Evolutionary conservation across 2,113 vertebrate genomes (phyloP).

Genomic region (Brevimyrus niger): DNA sequence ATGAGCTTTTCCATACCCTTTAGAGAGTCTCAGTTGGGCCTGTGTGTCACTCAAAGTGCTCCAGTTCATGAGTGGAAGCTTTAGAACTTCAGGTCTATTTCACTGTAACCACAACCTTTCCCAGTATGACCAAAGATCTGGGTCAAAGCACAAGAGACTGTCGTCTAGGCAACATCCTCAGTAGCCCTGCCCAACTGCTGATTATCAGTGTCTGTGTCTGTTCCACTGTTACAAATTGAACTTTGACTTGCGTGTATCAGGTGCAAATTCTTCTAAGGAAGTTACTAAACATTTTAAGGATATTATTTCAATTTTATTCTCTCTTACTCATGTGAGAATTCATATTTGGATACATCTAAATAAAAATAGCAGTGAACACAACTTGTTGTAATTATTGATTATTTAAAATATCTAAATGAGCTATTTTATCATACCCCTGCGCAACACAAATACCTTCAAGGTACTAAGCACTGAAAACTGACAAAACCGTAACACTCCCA

Average conservation of each 20-base stretch:
- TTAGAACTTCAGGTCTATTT: neutral
- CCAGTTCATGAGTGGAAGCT: neutral
- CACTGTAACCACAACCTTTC: neutral
- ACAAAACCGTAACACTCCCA: neutral
- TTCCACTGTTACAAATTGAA: neutral
- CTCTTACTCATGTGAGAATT: neutral
- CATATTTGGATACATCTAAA: neutral
- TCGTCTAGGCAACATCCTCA: neutral
- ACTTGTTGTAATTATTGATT: neutral
- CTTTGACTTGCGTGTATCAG: neutral
- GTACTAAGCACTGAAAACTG: neutral
- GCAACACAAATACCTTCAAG: neutral
- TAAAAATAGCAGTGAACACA: neutral
- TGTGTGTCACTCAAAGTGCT: neutral
- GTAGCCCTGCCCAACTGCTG: neutral
- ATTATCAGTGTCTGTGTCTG: neutral
- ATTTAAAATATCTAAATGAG: neutral
- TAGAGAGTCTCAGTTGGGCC: neutral
- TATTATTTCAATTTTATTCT: neutral
- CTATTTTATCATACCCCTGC: neutral
- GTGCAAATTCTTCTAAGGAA: neutral
- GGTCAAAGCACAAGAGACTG: neutral
- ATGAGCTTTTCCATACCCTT: neutral
- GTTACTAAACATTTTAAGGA: neutral
- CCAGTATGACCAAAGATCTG: neutral